These are phyloP conservation scores for Mesembrinibis cayennensis DNA, from an alignment of 2,113 vertebrate genomes.

Conservation along the genomic window DNA sequence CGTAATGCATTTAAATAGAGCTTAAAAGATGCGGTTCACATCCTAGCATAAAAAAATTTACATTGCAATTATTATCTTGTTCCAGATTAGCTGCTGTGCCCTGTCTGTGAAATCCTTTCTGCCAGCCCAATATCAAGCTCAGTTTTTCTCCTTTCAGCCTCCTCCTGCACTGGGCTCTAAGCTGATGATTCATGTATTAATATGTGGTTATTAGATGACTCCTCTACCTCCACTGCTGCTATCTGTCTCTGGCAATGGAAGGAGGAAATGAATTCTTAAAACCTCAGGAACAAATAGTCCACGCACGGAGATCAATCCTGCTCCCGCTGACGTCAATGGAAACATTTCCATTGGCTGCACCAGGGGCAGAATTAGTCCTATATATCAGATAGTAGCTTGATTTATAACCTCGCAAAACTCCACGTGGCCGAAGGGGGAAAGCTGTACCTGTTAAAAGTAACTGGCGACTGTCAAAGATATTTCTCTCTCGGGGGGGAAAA, in stretches of 20 bases:
- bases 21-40: background rate
- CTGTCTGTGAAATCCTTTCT: background rate
- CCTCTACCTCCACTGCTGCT: background rate
- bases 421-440: background rate
- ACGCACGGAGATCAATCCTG: background rate
- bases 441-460: background rate
- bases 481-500: background rate
- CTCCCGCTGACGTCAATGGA: background rate
- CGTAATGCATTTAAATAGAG: background rate
- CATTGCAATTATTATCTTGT: background rate
- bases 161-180: background rate
- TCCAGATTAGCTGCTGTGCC: background rate
- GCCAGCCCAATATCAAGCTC: background rate
- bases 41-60: background rate
- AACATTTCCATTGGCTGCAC: background rate
- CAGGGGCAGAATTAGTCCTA: background rate
- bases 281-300: background rate
- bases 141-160: background rate
- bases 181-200: background rate
- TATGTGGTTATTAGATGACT: background rate
- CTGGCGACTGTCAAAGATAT: fast-evolving
- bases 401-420: background rate
- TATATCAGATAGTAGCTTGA: background rate
- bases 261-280: slow-evolving; percentile 38
- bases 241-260: background rate